A percentile compares a stretch with the other conserved stretches of the same genome.
Evolutionary conservation across 1,140 invertebrate genomes (phyloP).

Genomic region (Ceratina japonica): DNA sequence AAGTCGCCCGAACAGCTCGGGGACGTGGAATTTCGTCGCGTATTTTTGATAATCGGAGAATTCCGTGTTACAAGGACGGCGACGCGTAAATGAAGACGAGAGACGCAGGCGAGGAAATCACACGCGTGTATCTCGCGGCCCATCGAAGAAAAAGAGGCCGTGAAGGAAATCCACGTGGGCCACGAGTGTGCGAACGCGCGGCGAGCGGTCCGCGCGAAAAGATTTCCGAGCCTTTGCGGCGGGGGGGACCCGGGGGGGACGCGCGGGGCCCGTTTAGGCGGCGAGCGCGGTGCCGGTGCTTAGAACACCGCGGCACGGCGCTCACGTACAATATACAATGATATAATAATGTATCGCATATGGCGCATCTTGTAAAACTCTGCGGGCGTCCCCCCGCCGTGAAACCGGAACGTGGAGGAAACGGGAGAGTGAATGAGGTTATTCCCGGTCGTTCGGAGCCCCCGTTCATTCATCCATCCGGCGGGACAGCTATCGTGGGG

Average conservation of each 20-base stretch:
- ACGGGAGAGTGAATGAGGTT: constrained; percentile 74
- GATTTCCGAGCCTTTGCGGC: constrained; percentile 77
- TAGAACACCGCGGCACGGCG: constrained; percentile 67
- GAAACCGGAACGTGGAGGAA: constrained; percentile 31
- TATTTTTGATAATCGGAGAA: neutral
- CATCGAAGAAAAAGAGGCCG: constrained; percentile 10
- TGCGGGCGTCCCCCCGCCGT: constrained; percentile 68
- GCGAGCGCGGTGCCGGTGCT: constrained; percentile 33
- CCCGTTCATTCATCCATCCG: constrained; percentile 67
- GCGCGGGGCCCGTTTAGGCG: constrained; percentile 40
- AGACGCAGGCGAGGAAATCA: constrained; percentile 29
- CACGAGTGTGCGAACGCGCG: constrained; percentile 75
- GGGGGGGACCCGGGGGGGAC: constrained; percentile 40
- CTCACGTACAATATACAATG: too few relatives aligned
- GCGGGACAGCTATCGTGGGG: constrained; percentile 23
- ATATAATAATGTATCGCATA: constrained; percentile 79
- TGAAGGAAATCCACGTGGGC: constrained; percentile 63
- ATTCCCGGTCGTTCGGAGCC: constrained; percentile 66
- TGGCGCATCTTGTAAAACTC: constrained; percentile 79
- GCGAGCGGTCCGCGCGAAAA: constrained; percentile 75
- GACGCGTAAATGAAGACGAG: constrained; percentile 27
- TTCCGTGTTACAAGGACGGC: neutral
- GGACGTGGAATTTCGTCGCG: neutral
- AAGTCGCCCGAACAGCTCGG: too few relatives aligned
- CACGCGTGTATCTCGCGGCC: constrained; percentile 30